Evolutionary conservation across 2,888 invertebrate genomes (phyloP).

Genomic region (Nomada ruficornis): DNA sequence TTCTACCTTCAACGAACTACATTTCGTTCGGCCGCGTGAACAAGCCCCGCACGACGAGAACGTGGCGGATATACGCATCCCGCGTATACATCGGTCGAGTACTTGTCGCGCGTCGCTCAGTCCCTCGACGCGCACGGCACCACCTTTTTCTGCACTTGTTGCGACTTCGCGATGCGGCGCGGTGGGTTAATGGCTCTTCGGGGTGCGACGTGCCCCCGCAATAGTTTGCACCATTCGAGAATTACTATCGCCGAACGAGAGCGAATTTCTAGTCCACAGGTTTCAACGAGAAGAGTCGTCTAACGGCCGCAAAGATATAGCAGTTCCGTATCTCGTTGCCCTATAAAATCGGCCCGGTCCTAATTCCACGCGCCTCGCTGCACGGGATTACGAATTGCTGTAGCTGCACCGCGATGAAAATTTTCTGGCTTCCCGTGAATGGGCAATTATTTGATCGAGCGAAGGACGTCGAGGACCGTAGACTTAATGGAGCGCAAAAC

Average conservation of each 20-base stretch:
- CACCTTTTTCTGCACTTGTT: slow-evolving; percentile 3
- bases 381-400: too few species aligned
- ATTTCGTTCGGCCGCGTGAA: slow-evolving; percentile 59
- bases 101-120: neutral
- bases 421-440: slow-evolving; percentile 3
- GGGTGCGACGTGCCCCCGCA: neutral
- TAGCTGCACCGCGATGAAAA: neutral
- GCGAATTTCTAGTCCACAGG: neutral
- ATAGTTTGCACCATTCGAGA: neutral
- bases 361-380: slow-evolving; percentile 2
- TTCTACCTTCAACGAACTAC: slow-evolving; percentile 67
- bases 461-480: neutral
- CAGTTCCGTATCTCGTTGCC: neutral
- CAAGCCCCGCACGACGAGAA: slow-evolving; percentile 47
- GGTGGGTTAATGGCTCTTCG: neutral
- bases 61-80: slow-evolving; percentile 34
- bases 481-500: slow-evolving; percentile 23
- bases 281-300: neutral
- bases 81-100: neutral
- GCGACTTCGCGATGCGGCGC: neutral
- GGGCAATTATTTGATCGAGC: slow-evolving; percentile 17
- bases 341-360: slow-evolving; percentile 22
- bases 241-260: neutral
- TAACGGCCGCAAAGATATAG: neutral
- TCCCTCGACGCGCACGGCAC: too few species aligned